Evolutionary conservation across 2,113 vertebrate species (phyloP).

Genomic region (Astur gentilis): DNA sequence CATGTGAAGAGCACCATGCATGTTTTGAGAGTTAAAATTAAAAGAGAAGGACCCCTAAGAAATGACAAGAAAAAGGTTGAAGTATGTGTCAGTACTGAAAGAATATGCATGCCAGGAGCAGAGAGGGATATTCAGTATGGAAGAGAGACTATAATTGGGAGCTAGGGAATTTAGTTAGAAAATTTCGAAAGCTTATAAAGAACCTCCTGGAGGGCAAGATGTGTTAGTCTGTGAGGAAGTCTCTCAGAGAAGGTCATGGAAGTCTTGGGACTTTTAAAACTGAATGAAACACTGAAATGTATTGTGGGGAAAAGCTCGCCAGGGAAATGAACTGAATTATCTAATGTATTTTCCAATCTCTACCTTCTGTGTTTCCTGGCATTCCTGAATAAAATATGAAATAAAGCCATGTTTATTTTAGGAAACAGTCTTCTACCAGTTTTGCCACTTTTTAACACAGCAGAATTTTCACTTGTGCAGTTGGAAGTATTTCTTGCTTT

Average conservation of each 20-base stretch:
- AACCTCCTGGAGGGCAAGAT: constrained; percentile 53
- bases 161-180: constrained; percentile 24
- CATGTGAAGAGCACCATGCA: background rate
- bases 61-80: background rate
- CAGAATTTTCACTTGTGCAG: background rate
- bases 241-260: constrained; percentile 30
- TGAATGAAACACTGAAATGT: constrained; percentile 52
- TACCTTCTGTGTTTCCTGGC: constrained; percentile 32
- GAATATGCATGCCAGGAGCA: background rate
- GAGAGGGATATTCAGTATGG: background rate
- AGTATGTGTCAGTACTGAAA: background rate
- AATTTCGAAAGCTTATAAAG: constrained; percentile 45
- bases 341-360: constrained; percentile 49
- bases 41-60: background rate
- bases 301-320: constrained; percentile 13
- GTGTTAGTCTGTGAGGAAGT: constrained; percentile 31
- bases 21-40: background rate
- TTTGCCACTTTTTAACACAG: background rate
- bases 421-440: background rate
- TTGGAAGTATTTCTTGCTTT: background rate
- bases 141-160: constrained; percentile 4
- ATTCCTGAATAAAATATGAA: constrained; percentile 22
- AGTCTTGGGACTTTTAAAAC: constrained; percentile 61
- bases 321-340: constrained; percentile 55
- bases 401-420: background rate